phyloP scores from a whole-genome alignment of 2,888 invertebrate genomes.

The Nephrotoma appendiculata region DNA sequence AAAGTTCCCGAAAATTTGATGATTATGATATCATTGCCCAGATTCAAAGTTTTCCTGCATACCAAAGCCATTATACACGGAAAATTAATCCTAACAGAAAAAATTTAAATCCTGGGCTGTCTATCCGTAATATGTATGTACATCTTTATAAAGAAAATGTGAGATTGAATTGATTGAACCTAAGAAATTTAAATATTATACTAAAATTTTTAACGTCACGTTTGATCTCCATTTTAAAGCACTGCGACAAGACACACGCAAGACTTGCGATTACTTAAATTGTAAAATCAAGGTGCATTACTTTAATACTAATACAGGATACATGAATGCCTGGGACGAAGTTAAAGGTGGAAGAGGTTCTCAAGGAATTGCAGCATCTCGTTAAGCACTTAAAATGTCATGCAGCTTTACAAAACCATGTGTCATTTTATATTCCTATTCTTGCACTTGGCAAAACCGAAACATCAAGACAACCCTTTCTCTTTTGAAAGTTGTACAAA shows the following conservation, averaged over 20 bases:
- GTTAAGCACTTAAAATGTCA: conserved; percentile 4
- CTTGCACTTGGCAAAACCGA: background rate
- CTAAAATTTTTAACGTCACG: too few species aligned
- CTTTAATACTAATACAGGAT: conserved; percentile 16
- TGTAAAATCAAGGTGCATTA: too few species aligned
- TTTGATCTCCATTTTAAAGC: too few species aligned
- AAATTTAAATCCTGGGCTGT: too few species aligned
- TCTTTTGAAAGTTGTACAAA: too few species aligned
- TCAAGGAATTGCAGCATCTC: conserved; percentile 18
- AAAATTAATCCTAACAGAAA: conserved; percentile 9
- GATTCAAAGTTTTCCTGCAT: conserved; percentile 17
- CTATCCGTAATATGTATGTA: background rate
- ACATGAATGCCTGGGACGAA: conserved; percentile 20
- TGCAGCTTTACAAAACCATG: background rate
- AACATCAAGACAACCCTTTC: too few species aligned
- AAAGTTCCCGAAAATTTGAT: conserved; percentile 15
- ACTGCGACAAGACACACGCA: too few species aligned
- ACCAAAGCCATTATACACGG: conserved; percentile 17
- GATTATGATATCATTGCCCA: conserved; percentile 14
- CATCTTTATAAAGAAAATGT: too few species aligned
- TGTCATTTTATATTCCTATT: too few species aligned
- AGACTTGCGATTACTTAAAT: too few species aligned
- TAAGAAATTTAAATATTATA: too few species aligned
- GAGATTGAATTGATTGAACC: too few species aligned
- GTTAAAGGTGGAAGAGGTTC: conserved; percentile 18